Evolutionary conservation across 2,797 vertebrate genomes (phyloP), one percentile per base, ranked within the genome.

Genomic region (Leptodactylus fallax): DNA sequence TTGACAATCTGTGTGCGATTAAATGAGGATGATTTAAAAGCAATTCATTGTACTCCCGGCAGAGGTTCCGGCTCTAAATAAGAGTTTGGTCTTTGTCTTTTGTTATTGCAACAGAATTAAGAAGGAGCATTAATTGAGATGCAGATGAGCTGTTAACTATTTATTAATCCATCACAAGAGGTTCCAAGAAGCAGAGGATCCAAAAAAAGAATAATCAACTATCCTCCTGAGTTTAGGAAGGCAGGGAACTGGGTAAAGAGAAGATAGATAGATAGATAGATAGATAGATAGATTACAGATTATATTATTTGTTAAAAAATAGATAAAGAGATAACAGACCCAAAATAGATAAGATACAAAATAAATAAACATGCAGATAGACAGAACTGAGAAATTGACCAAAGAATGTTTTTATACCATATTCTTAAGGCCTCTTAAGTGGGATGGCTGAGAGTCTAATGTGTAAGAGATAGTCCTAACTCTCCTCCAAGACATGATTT

Each of bases 21-120:
- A 90, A 88, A 90, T 85, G 90, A 87, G 87, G 82, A 84, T 86
- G 87, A 85, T 87, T 90, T 88, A 87, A 88, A 90, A 85, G 83
- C 76, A 60, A 81, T 88, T 83, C 87, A 83, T 84, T 49, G 51
- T 88, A 69, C 81, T 87, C 72, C 6, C 53, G 67, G 82, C 77
- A 85, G 71, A 83, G 67, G 74, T 81, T 77, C 25, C 67, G 9
- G 60, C 65, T 85, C 77, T 85, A 88, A 88, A 88, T 88, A 87
- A 86, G 81, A 87, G 85, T 87, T 80, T 88, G 84, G 51, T 45
- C 60, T 61, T 77, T 82, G 87, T 81, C 71, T 89, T 85, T 86
- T 82, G 79, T 79, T 85, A 86, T 82, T 77, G 61, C 51, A 47
- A 21, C 58, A 53, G 60, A 79, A 83, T 86, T 89, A 89, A 69